phyloP scores from a whole-genome alignment of 1,140 invertebrate species.

The Heterodera carotae region DNA sequence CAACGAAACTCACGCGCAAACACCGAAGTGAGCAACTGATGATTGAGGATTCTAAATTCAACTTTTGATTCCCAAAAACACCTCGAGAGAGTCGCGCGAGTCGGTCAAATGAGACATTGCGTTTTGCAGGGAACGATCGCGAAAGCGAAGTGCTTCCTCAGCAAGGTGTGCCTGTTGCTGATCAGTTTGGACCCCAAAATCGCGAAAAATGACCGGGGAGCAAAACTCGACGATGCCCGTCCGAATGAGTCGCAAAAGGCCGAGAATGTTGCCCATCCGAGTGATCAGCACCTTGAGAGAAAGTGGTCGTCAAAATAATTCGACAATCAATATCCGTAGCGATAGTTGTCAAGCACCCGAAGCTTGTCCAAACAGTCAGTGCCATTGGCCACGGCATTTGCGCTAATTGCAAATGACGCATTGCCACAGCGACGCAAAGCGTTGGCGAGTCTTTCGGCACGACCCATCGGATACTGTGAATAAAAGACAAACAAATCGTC shows the following conservation, averaged over 20 bases:
- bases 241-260: slow-evolving; percentile 88
- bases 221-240: slow-evolving; percentile 90
- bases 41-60: slow-evolving; percentile 37
- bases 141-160: slow-evolving; percentile 10
- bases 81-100: slow-evolving; percentile 85
- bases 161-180: slow-evolving; percentile 13
- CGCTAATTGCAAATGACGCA: not conserved
- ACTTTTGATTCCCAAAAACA: slow-evolving; percentile 72
- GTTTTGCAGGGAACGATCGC: slow-evolving; percentile 1
- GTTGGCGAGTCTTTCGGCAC: slow-evolving; percentile 17
- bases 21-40: slow-evolving; percentile 82
- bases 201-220: slow-evolving; percentile 70
- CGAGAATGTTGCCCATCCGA: slow-evolving; percentile 83
- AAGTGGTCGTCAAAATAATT: not conserved
- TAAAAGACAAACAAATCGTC: not conserved
- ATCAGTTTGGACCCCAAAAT: not conserved
- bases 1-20: slow-evolving; percentile 86
- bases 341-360: slow-evolving; percentile 73
- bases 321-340: not conserved
- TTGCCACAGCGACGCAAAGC: slow-evolving; percentile 13
- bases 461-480: slow-evolving; percentile 24
- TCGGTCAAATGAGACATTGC: slow-evolving; percentile 19
- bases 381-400: slow-evolving; percentile 74
- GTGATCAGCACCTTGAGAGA: slow-evolving; percentile 32
- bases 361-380: slow-evolving; percentile 85